Conservation (phyloP, 2,888 invertebrate genomes). For the Pollenia labialis region DNA sequence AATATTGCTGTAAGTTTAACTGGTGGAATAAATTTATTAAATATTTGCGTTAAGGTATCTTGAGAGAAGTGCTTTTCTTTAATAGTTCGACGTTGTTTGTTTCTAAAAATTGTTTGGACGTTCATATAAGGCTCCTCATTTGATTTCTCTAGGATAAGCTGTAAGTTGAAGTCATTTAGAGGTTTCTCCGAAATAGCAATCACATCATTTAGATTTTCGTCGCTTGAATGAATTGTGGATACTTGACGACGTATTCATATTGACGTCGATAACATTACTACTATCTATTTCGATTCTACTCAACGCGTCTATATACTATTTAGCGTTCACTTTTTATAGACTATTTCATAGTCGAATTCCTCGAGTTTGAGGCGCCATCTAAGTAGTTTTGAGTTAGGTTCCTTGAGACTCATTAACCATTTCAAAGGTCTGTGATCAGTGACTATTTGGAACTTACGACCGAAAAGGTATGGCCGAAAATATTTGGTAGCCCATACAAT, state of each 20-base stretch:
- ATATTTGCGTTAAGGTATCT: slow-evolving; percentile 51
- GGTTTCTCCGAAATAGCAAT: slow-evolving; percentile 70
- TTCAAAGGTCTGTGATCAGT: slow-evolving; percentile 29
- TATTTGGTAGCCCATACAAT: not conserved
- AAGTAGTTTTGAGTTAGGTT: slow-evolving; percentile 36
- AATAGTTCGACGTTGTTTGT: slow-evolving; percentile 62
- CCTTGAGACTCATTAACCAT: slow-evolving; percentile 33
- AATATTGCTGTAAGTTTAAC: slow-evolving; percentile 62
- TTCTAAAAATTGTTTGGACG: slow-evolving; percentile 63
- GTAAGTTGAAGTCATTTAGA: slow-evolving; percentile 70
- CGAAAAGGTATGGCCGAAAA: too few species aligned
- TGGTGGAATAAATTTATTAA: slow-evolving; percentile 67
- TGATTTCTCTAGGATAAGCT: slow-evolving; percentile 61
- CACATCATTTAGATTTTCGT: slow-evolving; percentile 68
- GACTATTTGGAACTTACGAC: slow-evolving; percentile 8
- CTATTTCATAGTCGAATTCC: not conserved
- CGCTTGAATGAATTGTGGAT: slow-evolving; percentile 20
- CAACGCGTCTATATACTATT: too few species aligned
- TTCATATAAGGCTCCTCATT: slow-evolving; percentile 21
- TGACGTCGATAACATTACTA: not conserved
- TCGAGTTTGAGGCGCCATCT: slow-evolving; percentile 39
- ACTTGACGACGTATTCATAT: not conserved
- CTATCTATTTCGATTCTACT: not conserved
- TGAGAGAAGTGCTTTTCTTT: slow-evolving; percentile 51
- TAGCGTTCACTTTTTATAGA: not conserved